Percentiles rank a stretch among this genome's conserved stretches.
phyloP scores from a whole-genome alignment of 1,140 invertebrate genomes.

The Trichonephila inaurata region DNA sequence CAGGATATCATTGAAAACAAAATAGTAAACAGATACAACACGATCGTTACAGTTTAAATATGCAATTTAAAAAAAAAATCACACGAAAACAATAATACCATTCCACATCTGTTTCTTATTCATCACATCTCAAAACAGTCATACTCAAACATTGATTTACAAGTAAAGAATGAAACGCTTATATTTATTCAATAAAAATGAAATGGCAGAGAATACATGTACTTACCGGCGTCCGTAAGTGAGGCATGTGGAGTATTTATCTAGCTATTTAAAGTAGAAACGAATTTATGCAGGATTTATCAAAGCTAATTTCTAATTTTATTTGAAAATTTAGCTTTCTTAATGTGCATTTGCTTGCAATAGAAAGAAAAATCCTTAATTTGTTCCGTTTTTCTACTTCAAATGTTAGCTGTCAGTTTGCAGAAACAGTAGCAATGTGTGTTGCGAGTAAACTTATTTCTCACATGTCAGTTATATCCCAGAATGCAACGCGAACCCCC shows the following conservation, averaged over 20 bases:
- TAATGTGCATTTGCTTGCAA: neutral
- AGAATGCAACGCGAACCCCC: slow-evolving; percentile 31
- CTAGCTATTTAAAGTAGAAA: neutral
- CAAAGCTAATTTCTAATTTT: neutral
- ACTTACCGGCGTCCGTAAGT: neutral
- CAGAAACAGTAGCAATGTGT: neutral
- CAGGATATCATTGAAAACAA: no score
- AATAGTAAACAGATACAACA: no score
- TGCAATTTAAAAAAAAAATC: no score
- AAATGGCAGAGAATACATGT: neutral
- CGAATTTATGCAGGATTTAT: neutral
- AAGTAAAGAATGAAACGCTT: no score
- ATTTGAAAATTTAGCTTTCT: neutral
- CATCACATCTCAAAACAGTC: no score
- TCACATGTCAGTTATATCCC: slow-evolving; percentile 43
- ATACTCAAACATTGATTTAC: no score
- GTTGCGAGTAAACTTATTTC: neutral
- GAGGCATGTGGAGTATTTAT: neutral
- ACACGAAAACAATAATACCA: no score
- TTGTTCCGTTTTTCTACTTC: neutral
- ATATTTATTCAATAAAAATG: neutral
- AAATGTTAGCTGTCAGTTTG: neutral
- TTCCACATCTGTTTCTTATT: no score
- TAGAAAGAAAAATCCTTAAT: neutral
- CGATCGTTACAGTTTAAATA: no score